These are phyloP conservation scores for Drosophila cracens DNA, from an alignment of 2,888 invertebrate species.

Conservation along the genomic window DNA sequence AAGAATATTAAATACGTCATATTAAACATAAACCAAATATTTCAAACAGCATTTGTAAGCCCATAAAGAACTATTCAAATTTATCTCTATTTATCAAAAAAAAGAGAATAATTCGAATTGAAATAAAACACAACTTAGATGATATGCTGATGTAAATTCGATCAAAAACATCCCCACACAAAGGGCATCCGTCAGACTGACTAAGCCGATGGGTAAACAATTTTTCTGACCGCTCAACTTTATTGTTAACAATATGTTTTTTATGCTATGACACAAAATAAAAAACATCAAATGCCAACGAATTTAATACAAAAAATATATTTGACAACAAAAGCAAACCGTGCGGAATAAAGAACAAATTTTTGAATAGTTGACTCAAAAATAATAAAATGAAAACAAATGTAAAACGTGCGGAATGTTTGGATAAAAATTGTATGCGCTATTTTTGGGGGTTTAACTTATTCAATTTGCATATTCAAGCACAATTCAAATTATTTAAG, in stretches of 20 bases:
- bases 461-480: slow-evolving; percentile 20
- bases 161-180: slow-evolving; percentile 5
- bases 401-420: slow-evolving; percentile 41
- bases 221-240: slow-evolving; percentile 23
- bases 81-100: no score
- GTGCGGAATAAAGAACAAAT: slow-evolving; percentile 52
- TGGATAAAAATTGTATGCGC: slow-evolving; percentile 33
- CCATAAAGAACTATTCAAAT: background rate
- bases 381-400: slow-evolving; percentile 15
- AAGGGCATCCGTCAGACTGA: slow-evolving; percentile 45
- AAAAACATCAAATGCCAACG: slow-evolving; percentile 5
- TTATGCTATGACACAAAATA: slow-evolving; percentile 13
- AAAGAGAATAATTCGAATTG: background rate
- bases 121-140: background rate
- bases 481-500: slow-evolving; percentile 51
- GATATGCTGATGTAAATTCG: background rate
- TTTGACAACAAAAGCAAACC: slow-evolving; percentile 38
- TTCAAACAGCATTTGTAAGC: background rate
- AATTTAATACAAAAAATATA: slow-evolving; percentile 45
- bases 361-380: slow-evolving; percentile 22
- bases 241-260: slow-evolving; percentile 51
- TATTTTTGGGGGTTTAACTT: slow-evolving; percentile 11
- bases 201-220: slow-evolving; percentile 56
- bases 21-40: background rate
- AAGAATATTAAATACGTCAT: background rate